phyloP scores from a whole-genome alignment of 2,888 invertebrate genomes.

The Pseudanteris insignis region DNA sequence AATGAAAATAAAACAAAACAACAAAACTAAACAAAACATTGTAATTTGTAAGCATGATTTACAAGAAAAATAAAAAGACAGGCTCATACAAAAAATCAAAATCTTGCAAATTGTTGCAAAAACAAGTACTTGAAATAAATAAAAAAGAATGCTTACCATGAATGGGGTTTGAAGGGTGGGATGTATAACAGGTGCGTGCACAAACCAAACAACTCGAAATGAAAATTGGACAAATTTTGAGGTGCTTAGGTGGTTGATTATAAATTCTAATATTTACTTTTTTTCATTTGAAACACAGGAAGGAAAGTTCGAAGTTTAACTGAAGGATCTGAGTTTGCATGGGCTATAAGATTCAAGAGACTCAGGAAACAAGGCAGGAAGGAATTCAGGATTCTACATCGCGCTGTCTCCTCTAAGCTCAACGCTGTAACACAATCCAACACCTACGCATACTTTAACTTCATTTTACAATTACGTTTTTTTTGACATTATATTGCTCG shows the following conservation, averaged over 20 bases:
- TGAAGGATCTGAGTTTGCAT: too few species aligned
- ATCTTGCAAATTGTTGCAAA: slow-evolving; percentile 30
- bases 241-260: slow-evolving; percentile 53
- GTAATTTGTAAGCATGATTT: slow-evolving; percentile 1
- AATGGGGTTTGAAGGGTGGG: slow-evolving; percentile 66
- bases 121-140: slow-evolving; percentile 61
- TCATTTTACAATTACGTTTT: slow-evolving; percentile 11
- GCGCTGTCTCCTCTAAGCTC: slow-evolving; percentile 67
- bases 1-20: background rate
- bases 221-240: slow-evolving; percentile 65
- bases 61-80: slow-evolving; percentile 8
- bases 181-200: slow-evolving; percentile 67
- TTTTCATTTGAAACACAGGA: background rate
- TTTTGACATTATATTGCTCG: too few species aligned
- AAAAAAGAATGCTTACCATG: slow-evolving; percentile 67
- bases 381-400: slow-evolving; percentile 61
- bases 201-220: slow-evolving; percentile 68
- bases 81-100: slow-evolving; percentile 23
- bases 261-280: too few species aligned
- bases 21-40: slow-evolving; percentile 8
- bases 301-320: background rate
- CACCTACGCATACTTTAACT: slow-evolving; percentile 59
- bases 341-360: too few species aligned
- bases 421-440: slow-evolving; percentile 67
- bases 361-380: too few species aligned